phyloP scores from a whole-genome alignment of 2,888 invertebrate species.

The Nemotelus nigrinus region DNA sequence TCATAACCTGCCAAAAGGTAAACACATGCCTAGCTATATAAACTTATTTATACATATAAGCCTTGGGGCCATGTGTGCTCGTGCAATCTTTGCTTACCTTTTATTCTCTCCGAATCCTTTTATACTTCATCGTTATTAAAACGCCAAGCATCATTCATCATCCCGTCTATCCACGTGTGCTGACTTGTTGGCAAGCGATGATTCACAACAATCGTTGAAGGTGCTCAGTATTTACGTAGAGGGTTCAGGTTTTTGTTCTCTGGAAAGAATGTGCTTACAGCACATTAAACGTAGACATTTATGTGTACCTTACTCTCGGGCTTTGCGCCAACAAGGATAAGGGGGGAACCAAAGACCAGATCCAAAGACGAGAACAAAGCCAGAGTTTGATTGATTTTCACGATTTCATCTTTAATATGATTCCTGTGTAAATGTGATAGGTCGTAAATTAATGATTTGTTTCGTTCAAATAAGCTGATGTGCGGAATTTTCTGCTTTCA shows the following conservation, averaged over 20 bases:
- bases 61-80: neutral
- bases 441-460: conserved; percentile 31
- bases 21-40: neutral
- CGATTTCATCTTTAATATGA: neutral
- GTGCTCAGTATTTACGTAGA: conserved; percentile 3
- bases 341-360: too few species aligned
- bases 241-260: conserved; percentile 28
- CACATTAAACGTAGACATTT: too few species aligned
- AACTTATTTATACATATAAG: neutral
- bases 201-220: conserved; percentile 8
- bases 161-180: conserved; percentile 32
- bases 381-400: conserved; percentile 32
- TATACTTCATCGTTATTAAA: conserved; percentile 31
- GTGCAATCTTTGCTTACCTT: conserved; percentile 17
- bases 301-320: too few species aligned
- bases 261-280: neutral
- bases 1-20: conserved; percentile 37
- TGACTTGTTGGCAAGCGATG: neutral
- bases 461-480: conserved; percentile 8
- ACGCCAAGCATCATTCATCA: conserved; percentile 40
- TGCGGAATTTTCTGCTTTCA: neutral
- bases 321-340: too few species aligned
- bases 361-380: neutral
- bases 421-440: conserved; percentile 10
- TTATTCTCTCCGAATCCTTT: conserved; percentile 5